phyloP scores from a whole-genome alignment of 92 coral and sea anemone species.

The Bergia sp. region DNA sequence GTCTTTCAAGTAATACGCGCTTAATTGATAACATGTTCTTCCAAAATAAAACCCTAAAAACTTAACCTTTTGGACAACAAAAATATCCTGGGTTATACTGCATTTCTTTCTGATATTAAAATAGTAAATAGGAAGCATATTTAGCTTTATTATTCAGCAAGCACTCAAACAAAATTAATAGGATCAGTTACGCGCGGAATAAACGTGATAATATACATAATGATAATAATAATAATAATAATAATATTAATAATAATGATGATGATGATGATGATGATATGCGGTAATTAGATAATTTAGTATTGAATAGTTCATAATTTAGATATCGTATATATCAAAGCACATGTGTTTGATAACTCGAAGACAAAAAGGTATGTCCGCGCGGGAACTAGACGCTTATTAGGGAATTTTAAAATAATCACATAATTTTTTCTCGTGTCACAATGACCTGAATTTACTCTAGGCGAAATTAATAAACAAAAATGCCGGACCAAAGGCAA shows the following conservation, averaged over 20 bases:
- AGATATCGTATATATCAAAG: constrained; percentile 17
- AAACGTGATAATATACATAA: not conserved
- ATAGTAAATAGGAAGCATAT: not conserved
- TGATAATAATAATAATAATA: constrained; percentile 8
- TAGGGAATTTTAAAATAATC: constrained; percentile 1
- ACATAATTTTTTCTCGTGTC: constrained; percentile 15
- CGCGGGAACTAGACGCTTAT: not conserved
- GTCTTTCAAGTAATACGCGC: not conserved
- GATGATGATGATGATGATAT: constrained; percentile 16
- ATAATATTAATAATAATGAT: constrained; percentile 10
- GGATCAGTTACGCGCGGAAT: not conserved
- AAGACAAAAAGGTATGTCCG: constrained; percentile 12
- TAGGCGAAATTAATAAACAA: not conserved
- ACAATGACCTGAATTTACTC: constrained; percentile 14
- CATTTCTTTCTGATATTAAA: not conserved
- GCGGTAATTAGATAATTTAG: constrained; percentile 16
- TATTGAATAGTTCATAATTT: constrained; percentile 14
- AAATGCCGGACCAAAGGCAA: constrained; percentile 22
- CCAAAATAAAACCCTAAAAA: too few relatives aligned
- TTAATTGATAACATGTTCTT: not conserved
- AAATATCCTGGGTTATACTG: not conserved
- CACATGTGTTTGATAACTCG: constrained; percentile 19
- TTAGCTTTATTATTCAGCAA: not conserved
- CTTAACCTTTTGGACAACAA: not conserved
- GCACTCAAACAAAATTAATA: not conserved